Base-by-base conservation (phyloP, 2,888 invertebrate species). In the Ernsta delagoae region DNA sequence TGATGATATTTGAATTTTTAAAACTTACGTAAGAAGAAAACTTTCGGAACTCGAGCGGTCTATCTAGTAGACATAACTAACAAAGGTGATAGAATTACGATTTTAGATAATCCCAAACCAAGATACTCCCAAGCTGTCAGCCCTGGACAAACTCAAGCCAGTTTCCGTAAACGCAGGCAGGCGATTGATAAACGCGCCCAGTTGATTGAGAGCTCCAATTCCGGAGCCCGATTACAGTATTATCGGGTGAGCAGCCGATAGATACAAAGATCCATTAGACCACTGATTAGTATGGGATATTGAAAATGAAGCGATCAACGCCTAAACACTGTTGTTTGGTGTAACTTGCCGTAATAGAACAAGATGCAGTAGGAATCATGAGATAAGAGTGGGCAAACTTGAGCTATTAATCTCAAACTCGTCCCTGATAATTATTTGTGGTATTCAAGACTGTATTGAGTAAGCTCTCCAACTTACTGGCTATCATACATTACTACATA, bases 141-240 rank as follows among this genome's bases (percentile, higher is more conserved):
- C 77, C 75, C 72, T 72, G 45, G 16, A 16, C 34, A 53, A 50
- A 4, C 57, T 39, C 57, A 61, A 9, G 48, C 69, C 75, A 78
- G 75, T 76, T 74, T 75, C 74, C 78, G 80, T 80, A 83, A 81
- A 81, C 78, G 80, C 77, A 77, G 76, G 76, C 73, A 74, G 69
- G 76, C 84, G 84, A 85, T 85, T 88, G 86, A 88, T 88, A 87
- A 86, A 84, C 79, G 81, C 80, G 75, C 75, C 76, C 76, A 72
- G 76, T 79, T 83, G 87, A 88, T 89, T 88, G 87, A 88, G 88
- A 87, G 67, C 31, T 24, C 24, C 79, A 83, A 85, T 85, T 82
- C 83, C 71, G 73, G 56, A 50, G 74, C 72, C 77, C 80, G 82
- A 83, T 85, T 83, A 84, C 79, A 78, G 67, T 78, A 84, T 82